A percentile compares a stretch with the other conserved stretches of the same genome.
Conservation (phyloP, 2,888 invertebrate species). For the Smittia sp. region DNA sequence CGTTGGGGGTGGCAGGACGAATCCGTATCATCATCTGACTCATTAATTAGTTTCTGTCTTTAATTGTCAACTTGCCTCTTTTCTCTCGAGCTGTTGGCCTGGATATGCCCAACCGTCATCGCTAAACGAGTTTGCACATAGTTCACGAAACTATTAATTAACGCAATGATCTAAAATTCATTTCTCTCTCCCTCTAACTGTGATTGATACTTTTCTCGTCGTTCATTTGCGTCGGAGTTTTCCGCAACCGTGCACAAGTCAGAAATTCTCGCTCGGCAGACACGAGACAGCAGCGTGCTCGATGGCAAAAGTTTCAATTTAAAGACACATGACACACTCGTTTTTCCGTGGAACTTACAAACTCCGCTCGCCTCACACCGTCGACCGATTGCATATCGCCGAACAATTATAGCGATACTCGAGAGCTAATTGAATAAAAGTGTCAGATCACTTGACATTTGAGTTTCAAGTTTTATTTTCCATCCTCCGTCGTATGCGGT, state of each 20-base stretch:
- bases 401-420: slow-evolving; percentile 31
- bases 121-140: not conserved
- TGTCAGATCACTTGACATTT: slow-evolving; percentile 40
- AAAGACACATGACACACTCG: slow-evolving; percentile 5
- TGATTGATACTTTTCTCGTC: slow-evolving; percentile 32
- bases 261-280: not conserved
- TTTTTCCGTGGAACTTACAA: not conserved
- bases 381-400: slow-evolving; percentile 21
- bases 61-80: not conserved
- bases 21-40: slow-evolving; percentile 13
- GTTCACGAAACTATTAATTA: slow-evolving; percentile 30
- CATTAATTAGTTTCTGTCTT: slow-evolving; percentile 22
- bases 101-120: no score
- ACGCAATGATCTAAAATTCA: slow-evolving; percentile 34
- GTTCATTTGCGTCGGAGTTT: not conserved
- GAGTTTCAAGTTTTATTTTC: slow-evolving; percentile 18
- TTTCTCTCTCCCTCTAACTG: slow-evolving; percentile 4
- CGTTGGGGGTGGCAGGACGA: not conserved
- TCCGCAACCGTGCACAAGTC: not conserved
- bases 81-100: not conserved
- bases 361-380: not conserved
- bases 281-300: not conserved
- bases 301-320: not conserved
- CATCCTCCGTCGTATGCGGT: not conserved
- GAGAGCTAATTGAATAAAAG: slow-evolving; percentile 41